phyloP scores from a whole-genome alignment of 2,888 invertebrate species.

The Aspidiotus destructor region DNA sequence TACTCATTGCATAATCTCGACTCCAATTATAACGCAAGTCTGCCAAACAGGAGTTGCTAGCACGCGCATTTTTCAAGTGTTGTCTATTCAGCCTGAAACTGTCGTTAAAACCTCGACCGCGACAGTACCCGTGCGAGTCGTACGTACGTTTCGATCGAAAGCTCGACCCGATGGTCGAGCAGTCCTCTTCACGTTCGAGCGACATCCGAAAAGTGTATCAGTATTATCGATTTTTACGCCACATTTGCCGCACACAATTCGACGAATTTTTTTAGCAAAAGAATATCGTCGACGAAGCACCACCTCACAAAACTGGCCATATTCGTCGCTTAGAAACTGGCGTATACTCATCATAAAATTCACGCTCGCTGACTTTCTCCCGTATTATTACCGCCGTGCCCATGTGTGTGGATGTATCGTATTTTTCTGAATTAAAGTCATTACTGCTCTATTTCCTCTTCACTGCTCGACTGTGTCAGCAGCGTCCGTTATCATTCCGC shows the following conservation, averaged over 20 bases:
- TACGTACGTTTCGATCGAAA: neutral
- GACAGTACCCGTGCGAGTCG: conserved; percentile 3
- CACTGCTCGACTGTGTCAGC: conserved; percentile 9
- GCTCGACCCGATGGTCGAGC: conserved; percentile 14
- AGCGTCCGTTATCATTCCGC: neutral
- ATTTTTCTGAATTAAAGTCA: conserved; percentile 29
- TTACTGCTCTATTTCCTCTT: conserved; percentile 31
- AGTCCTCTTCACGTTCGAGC: conserved; percentile 8
- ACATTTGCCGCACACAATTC: neutral
- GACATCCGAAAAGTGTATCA: conserved; percentile 12
- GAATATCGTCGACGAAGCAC: conserved; percentile 1
- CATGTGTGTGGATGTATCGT: conserved; percentile 16
- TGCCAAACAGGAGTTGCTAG: neutral
- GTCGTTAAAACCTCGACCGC: conserved; percentile 14
- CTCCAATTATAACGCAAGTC: conserved; percentile 9
- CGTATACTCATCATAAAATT: conserved; percentile 21
- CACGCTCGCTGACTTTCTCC: conserved; percentile 31
- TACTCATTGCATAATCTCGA: conserved; percentile 22
- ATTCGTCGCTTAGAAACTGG: conserved; percentile 22
- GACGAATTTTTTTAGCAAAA: neutral
- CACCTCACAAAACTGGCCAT: conserved; percentile 16
- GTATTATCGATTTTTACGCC: too few species aligned
- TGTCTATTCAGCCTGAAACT: conserved; percentile 19
- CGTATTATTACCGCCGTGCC: conserved; percentile 22
- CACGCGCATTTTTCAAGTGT: neutral